Evolutionary conservation across 2,888 invertebrate genomes (phyloP).

Genomic region (Metopia argyrocephala): DNA sequence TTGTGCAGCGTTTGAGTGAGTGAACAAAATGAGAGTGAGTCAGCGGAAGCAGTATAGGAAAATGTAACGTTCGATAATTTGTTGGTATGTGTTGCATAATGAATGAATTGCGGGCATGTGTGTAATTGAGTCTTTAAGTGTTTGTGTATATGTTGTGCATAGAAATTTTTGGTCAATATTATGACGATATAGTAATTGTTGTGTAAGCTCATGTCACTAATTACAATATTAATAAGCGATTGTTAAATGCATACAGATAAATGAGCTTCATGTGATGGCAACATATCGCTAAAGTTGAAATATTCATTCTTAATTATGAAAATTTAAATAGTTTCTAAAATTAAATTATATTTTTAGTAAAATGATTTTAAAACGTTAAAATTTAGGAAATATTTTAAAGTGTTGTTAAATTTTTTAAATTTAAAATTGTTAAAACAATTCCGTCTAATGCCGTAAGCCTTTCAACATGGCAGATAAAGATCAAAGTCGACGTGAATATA

Average conservation of each 20-base stretch:
- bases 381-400: too few species aligned
- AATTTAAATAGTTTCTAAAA: too few species aligned
- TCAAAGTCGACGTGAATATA: too few species aligned
- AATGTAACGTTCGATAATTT: background rate
- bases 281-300: too few species aligned
- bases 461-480: too few species aligned
- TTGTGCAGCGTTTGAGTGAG: background rate
- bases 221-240: constrained; percentile 54
- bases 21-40: background rate
- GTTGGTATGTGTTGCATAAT: background rate
- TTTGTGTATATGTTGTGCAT: background rate
- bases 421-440: too few species aligned
- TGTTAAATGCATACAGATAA: background rate
- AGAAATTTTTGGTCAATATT: background rate
- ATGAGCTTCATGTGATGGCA: too few species aligned
- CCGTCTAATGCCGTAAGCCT: too few species aligned
- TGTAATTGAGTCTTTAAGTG: background rate
- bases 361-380: too few species aligned
- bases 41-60: background rate
- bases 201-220: constrained; percentile 57
- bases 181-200: constrained; percentile 52
- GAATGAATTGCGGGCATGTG: background rate
- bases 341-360: too few species aligned
- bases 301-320: too few species aligned
- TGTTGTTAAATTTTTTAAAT: too few species aligned